Evolutionary conservation across 2,888 invertebrate species (phyloP), one percentile per base, ranked within the genome.

Genomic region (Gryllus longicercus): DNA sequence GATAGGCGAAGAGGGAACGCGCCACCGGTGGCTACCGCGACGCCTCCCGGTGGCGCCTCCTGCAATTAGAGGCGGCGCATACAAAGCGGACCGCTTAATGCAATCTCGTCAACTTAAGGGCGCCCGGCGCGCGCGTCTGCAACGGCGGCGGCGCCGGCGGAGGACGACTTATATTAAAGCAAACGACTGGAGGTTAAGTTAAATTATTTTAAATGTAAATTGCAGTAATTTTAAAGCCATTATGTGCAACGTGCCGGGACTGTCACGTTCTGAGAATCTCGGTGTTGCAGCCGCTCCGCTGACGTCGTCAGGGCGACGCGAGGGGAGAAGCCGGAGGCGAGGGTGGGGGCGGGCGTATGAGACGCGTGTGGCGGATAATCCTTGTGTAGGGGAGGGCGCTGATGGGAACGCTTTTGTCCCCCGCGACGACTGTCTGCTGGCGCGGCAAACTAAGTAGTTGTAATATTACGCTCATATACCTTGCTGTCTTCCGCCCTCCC

Each of bases 111-210:
- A 63, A 63, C 63, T 63, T 14, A n/a, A 16, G 63, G 63, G 63
- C n/a, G 63, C 63, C 8, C 63, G 63, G 16, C 63, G 14, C n/a
- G 63, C 63, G 63, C 63, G n/a, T 63, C 63, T 63, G 38, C 63
- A 8, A 63, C 63, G 16, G 16, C 63, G 16, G 4, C 63, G 63
- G 5, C 63, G 14, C 63, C 63, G 63, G 63, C 0, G 63, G 14
- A n/a, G 3, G 14, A 63, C 63, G 63, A n/a, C 63, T 63, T 63
- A 63, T 63, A 63, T 63, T 63, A 63, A 63, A 18, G 63, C 63
- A 63, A 63, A 63, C 63, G 63, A 63, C 63, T 63, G 63, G 63
- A 63, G 63, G 63, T 63, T 63, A 63, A 63, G 63, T 63, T 63
- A 63, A 63, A 63, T 63, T 63, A 63, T 63, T 63, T 63, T 63